Base-by-base conservation (phyloP, 92 coral and sea anemone species). In the Isaurus tuberculatus region DNA sequence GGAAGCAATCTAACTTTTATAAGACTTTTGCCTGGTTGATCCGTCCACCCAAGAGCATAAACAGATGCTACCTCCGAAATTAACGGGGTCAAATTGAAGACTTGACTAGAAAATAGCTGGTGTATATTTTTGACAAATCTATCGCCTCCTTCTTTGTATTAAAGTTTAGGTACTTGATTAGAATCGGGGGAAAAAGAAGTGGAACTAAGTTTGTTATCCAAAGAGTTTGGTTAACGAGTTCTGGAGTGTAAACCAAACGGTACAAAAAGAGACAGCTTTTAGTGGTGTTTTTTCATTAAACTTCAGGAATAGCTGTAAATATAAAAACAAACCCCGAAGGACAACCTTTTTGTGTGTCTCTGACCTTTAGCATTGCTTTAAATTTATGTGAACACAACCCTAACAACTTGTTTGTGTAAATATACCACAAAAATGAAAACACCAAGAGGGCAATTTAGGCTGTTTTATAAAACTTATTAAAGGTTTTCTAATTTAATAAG, bases 231-330 rank as follows among this genome's bases (percentile, higher is more conserved):
- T 58, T 77, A 57, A 77, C 55, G 69, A 77, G 82, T 1, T 77
- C 70, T 58, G 57, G 51, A 77, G 70, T 77, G 82, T 77, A 77
- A 77, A 60, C 70, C 70, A 77, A 58, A 77, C 51, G 58, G 49
- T 34, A 58, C 82, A 77, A 77, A 77, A 69, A 26, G 20, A 20
- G 4, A 36, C 63, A 57, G 82, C 70, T 77, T 77, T 77, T 77
- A 77, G 53, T 77, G 29, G 14, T 34, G 55, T 57, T 77, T 77
- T 40, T 22, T 58, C 55, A 57, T 60, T 55, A 9, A 75, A 31
- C 81, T 58, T 5, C 29, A 15, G 27, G 23, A 27, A 70, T 29
- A 23, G 58, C 26, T 9, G 13, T 53, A 77, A 33, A 20, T 77
- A 31, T 34, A 23, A 32, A 53, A 25, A n/a, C 29, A 48, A 74